phyloP scores from a whole-genome alignment of 2,888 invertebrate species.

The Dusona sp. region DNA sequence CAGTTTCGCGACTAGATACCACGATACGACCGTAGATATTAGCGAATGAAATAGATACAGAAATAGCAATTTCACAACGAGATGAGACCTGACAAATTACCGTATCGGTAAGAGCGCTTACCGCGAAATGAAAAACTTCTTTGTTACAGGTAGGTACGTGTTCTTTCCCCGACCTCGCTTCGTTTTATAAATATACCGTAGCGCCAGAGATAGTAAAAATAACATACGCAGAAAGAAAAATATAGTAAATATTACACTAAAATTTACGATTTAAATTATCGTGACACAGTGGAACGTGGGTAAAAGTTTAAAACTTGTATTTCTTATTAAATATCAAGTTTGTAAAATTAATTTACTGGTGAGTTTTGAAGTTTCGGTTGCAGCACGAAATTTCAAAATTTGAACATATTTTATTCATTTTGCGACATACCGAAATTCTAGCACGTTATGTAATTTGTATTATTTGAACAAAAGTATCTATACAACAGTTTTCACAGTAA shows the following conservation, averaged over 20 bases:
- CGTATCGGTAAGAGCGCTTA: conserved; percentile 54
- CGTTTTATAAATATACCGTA: conserved; percentile 22
- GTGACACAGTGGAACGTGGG: not conserved
- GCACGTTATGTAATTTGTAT: not conserved
- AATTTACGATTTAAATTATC: not conserved
- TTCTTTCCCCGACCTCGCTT: not conserved
- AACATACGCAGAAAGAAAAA: not conserved
- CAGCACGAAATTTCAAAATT: not conserved
- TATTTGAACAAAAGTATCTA: not conserved
- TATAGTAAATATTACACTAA: not conserved
- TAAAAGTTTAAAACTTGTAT: not conserved
- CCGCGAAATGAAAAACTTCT: conserved; percentile 46
- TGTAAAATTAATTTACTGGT: no score
- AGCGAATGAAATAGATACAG: conserved; percentile 41
- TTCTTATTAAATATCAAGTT: not conserved
- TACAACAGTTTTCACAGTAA: no score
- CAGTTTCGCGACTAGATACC: not conserved
- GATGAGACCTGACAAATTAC: conserved; percentile 35
- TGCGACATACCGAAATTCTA: not conserved
- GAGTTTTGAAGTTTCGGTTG: no score
- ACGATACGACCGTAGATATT: conserved; percentile 23
- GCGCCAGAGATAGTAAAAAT: not conserved
- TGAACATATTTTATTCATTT: no score
- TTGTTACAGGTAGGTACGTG: conserved; percentile 10
- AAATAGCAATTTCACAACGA: conserved; percentile 38